Evolutionary conservation across 2,888 invertebrate species (phyloP).

Genomic region (Periphyllus acericola): DNA sequence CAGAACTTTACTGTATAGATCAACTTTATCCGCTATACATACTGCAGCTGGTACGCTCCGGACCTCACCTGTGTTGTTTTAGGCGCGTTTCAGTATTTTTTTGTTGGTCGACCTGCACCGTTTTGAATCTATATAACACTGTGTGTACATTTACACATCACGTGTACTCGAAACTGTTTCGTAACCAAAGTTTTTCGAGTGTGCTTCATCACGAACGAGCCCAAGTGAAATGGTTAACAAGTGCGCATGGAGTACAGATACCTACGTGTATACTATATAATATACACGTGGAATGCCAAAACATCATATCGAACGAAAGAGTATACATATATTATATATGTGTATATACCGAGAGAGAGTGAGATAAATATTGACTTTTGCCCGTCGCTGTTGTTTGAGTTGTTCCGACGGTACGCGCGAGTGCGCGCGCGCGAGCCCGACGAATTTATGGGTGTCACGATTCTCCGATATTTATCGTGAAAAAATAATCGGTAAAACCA

Average conservation of each 20-base stretch:
- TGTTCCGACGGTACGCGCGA: background rate
- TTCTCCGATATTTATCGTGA: constrained; percentile 42
- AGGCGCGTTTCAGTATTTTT: constrained; percentile 6
- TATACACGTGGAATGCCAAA: constrained; percentile 15
- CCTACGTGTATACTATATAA: background rate
- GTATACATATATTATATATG: background rate
- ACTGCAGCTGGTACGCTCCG: no score
- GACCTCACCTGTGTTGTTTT: constrained; percentile 9
- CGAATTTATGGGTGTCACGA: constrained; percentile 53
- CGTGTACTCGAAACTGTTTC: constrained; percentile 55
- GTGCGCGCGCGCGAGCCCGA: constrained; percentile 7
- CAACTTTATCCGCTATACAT: no score
- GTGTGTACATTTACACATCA: background rate
- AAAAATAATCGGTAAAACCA: constrained; percentile 26
- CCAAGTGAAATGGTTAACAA: constrained; percentile 36
- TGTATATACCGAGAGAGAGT: constrained; percentile 24
- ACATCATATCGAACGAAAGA: constrained; percentile 9
- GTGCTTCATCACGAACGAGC: constrained; percentile 33
- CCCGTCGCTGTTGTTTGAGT: constrained; percentile 39
- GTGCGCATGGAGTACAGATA: constrained; percentile 8
- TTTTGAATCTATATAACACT: constrained; percentile 12
- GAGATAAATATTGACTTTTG: constrained; percentile 54
- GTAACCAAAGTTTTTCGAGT: constrained; percentile 47
- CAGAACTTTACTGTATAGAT: no score
- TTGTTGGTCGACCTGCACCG: constrained; percentile 2